phyloP scores from a whole-genome alignment of 2,113 vertebrate species.

The Sinocyclocheilus maitianheensis region DNA sequence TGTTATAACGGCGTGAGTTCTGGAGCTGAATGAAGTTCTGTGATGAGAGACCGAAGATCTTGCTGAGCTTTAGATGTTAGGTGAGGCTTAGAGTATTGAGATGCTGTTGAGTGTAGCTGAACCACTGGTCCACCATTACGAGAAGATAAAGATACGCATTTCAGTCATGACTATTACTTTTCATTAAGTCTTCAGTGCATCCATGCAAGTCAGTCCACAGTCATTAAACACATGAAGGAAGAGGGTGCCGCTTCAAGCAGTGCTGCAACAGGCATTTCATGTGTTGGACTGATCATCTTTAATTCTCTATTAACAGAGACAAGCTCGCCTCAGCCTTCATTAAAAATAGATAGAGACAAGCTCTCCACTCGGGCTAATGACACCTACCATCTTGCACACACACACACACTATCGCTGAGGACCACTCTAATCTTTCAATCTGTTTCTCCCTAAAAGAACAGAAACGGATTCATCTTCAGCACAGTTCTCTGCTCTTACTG shows the following conservation, averaged over 20 bases:
- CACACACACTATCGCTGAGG: background rate
- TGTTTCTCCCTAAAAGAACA: constrained; percentile 7
- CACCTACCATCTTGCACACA: constrained; percentile 34
- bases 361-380: constrained; percentile 55
- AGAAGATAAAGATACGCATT: background rate
- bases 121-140: background rate
- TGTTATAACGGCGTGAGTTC: background rate
- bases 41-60: background rate
- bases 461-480: background rate
- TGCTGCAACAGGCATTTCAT: constrained; percentile 39
- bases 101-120: background rate
- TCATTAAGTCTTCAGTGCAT: constrained; percentile 43
- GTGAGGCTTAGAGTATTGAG: background rate
- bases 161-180: constrained; percentile 5
- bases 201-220: constrained; percentile 23
- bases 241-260: background rate
- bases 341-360: constrained; percentile 58
- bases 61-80: constrained; percentile 2
- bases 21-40: background rate
- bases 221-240: constrained; percentile 32
- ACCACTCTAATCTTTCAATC: constrained; percentile 12
- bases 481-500: background rate
- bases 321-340: constrained; percentile 53
- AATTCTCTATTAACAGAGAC: constrained; percentile 55
- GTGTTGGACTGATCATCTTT: constrained; percentile 52